Conservation (phyloP, 2,797 vertebrate species). For the Hoplostethus mediterraneus region DNA sequence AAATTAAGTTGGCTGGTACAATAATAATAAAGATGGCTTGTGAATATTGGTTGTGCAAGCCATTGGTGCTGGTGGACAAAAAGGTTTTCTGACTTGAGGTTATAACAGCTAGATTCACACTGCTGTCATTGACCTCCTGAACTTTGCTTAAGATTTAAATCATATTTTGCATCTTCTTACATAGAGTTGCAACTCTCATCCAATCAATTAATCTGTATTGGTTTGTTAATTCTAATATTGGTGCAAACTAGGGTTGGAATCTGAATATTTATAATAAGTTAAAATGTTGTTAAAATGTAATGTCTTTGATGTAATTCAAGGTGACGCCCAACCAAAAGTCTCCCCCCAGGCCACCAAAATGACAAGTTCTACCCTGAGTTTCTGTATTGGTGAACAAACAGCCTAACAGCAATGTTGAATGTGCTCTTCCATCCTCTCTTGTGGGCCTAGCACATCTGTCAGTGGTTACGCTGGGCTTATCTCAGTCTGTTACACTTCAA, state of each 20-base stretch:
- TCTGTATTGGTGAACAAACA: not conserved
- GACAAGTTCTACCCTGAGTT: conserved; percentile 1
- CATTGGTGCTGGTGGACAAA: not conserved
- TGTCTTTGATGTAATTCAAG: not conserved
- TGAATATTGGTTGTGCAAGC: not conserved
- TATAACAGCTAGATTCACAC: not conserved
- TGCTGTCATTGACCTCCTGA: not conserved
- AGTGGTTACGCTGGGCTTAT: not conserved
- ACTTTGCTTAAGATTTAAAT: not conserved
- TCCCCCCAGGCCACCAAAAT: not conserved
- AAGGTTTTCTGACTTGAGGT: not conserved
- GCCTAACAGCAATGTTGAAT: not conserved
- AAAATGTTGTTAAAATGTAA: not conserved
- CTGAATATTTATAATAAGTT: not conserved
- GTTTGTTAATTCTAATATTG: too few relatives aligned
- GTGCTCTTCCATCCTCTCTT: not conserved
- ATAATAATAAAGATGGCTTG: not conserved
- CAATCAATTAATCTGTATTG: too few relatives aligned
- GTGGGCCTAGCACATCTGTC: not conserved
- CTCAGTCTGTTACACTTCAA: not conserved
- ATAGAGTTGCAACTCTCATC: not conserved
- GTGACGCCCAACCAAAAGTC: not conserved
- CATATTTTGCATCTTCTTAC: too few relatives aligned
- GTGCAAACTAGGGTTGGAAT: not conserved
- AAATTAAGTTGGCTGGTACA: too few relatives aligned